Percentiles rank a stretch among this genome's conserved stretches.
These are phyloP conservation scores for Chaenodraco wilsoni DNA, from an alignment of 2,797 vertebrate genomes.

Conservation along the genomic window DNA sequence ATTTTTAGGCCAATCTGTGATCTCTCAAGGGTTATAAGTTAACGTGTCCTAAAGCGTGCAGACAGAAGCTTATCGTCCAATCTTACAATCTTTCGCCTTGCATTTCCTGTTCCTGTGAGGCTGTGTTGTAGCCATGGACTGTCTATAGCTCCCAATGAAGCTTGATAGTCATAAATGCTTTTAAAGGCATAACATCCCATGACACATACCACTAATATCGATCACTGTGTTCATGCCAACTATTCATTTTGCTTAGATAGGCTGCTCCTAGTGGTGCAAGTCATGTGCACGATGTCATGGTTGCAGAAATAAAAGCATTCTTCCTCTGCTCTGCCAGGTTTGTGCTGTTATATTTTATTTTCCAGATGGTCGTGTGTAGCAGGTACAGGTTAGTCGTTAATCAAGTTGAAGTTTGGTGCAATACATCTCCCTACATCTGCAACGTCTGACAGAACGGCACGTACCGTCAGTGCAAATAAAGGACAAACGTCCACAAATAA, in stretches of 20 bases:
- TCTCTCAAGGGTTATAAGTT: not conserved
- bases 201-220: no score
- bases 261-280: not conserved
- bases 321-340: no score
- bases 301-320: conserved; percentile 9
- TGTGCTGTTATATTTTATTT: not conserved
- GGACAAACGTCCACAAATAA: no score
- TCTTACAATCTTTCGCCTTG: conserved; percentile 24
- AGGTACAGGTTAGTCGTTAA: not conserved
- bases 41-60: not conserved
- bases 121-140: not conserved
- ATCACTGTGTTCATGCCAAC: not conserved
- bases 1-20: not conserved
- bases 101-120: conserved; percentile 59
- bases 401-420: no score
- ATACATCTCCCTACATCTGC: no score
- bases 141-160: not conserved
- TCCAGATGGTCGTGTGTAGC: not conserved
- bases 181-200: conserved; percentile 1
- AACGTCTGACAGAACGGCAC: no score
- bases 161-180: not conserved
- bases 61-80: conserved; percentile 31
- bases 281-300: not conserved
- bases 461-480: no score
- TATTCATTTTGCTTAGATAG: not conserved